Evolutionary conservation across 2,797 vertebrate genomes (phyloP).

Genomic region (Ctenopoma multispine): DNA sequence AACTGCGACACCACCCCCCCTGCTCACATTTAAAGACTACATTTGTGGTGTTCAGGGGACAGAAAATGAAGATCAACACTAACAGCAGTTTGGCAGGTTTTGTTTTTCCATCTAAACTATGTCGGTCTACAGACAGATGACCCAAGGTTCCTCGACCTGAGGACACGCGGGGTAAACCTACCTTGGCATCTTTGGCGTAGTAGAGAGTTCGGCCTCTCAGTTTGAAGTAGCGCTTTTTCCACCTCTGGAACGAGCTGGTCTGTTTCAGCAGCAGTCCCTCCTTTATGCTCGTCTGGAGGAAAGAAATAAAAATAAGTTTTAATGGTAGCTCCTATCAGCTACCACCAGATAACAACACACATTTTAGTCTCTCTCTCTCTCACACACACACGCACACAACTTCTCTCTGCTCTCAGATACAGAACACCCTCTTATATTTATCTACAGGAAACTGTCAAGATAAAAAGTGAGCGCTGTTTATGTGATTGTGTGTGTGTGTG

Average conservation of each 20-base stretch:
- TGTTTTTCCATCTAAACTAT: constrained; percentile 2
- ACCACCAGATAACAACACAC: constrained; percentile 17
- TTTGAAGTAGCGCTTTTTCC: constrained; percentile 99
- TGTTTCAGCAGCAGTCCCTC: constrained; percentile 97
- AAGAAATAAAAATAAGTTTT: constrained; percentile 24
- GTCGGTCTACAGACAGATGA: not conserved
- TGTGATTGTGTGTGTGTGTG: not conserved
- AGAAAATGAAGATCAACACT: constrained; percentile 5
- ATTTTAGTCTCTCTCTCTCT: not conserved
- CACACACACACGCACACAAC: not conserved
- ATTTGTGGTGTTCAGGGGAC: not conserved
- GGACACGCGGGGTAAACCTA: constrained; percentile 57
- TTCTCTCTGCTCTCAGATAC: not conserved
- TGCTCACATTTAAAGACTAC: no score
- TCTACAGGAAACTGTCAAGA: constrained; percentile 69
- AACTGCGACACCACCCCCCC: no score
- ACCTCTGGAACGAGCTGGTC: constrained; percentile 99
- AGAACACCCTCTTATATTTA: constrained; percentile 47
- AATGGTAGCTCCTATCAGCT: not conserved
- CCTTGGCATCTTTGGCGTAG: constrained; percentile 99
- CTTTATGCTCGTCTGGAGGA: constrained; percentile 94
- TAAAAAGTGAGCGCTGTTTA: constrained; percentile 49
- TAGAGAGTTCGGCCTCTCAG: constrained; percentile 96
- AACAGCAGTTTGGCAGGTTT: not conserved
- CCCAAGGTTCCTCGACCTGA: no score